Evolutionary conservation across 2,888 invertebrate species (phyloP).

Genomic region (Xestia sexstrigata): DNA sequence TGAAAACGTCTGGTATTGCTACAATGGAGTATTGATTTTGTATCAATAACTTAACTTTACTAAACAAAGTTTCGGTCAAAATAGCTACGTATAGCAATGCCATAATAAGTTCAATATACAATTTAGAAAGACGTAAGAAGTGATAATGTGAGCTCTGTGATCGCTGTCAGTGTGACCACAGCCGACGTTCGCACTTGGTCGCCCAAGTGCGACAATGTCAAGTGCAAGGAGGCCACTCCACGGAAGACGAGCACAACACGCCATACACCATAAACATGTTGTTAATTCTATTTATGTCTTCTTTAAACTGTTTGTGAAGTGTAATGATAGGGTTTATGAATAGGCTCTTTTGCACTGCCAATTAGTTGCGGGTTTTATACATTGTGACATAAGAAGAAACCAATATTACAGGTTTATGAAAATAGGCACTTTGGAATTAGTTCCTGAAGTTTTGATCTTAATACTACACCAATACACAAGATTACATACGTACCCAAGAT

Average conservation of each 20-base stretch:
- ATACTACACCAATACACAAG: too few species aligned
- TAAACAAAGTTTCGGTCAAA: neutral
- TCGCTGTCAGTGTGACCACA: constrained; percentile 28
- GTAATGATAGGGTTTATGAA: constrained; percentile 20
- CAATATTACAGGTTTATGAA: neutral
- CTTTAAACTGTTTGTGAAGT: neutral
- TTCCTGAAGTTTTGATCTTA: neutral
- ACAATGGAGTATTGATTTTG: neutral
- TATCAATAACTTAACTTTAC: neutral
- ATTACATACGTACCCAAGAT: too few species aligned
- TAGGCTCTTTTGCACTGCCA: neutral
- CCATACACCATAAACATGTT: constrained; percentile 13
- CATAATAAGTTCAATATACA: neutral
- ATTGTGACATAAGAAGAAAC: neutral
- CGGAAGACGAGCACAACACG: constrained; percentile 43
- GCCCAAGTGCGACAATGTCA: constrained; percentile 49
- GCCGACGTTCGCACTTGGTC: constrained; percentile 43
- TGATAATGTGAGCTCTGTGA: neutral
- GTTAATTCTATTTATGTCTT: constrained; percentile 33
- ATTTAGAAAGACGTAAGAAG: neutral
- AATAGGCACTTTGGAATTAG: neutral
- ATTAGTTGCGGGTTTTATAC: neutral
- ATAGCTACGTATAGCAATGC: neutral
- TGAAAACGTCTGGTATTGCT: neutral
- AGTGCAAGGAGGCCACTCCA: constrained; percentile 40